These are phyloP conservation scores for Phyto melanocephala DNA, from an alignment of 2,888 invertebrate genomes.

Conservation along the genomic window DNA sequence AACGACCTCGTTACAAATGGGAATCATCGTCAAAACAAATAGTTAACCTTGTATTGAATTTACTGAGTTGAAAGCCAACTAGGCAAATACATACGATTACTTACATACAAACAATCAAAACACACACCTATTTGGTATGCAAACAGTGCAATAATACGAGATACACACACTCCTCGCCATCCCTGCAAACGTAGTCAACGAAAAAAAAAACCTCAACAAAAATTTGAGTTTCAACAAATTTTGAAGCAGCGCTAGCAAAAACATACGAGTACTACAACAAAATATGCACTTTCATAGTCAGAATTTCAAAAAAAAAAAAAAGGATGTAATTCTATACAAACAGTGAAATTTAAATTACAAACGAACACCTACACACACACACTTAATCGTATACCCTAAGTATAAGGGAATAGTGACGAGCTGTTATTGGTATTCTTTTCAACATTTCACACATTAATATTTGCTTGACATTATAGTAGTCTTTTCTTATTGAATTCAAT, in stretches of 20 bases:
- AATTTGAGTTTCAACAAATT: background rate
- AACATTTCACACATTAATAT: conserved; percentile 41
- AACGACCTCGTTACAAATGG: conserved; percentile 59
- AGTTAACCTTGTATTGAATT: conserved; percentile 65
- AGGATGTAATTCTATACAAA: conserved; percentile 36
- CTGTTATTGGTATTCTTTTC: conserved; percentile 1
- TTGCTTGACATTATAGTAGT: conserved; percentile 39
- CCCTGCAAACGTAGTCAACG: background rate
- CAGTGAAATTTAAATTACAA: conserved; percentile 30
- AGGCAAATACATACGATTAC: conserved; percentile 22
- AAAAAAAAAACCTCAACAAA: conserved; percentile 2
- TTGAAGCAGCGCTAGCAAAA: background rate
- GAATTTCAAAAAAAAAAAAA: background rate
- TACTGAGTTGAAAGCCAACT: conserved; percentile 56
- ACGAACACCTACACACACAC: conserved; percentile 18
- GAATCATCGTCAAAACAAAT: conserved; percentile 61
- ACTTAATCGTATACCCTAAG: background rate
- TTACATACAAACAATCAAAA: conserved; percentile 1
- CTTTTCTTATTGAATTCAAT: conserved; percentile 24
- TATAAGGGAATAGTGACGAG: background rate
- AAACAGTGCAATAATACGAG: conserved; percentile 46
- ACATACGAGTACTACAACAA: background rate
- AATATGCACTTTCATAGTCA: conserved; percentile 47
- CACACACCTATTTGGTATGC: conserved; percentile 59
- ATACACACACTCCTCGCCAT: background rate